Base-by-base conservation (phyloP, 2,888 invertebrate species). In the Luffia ferchaultella region DNA sequence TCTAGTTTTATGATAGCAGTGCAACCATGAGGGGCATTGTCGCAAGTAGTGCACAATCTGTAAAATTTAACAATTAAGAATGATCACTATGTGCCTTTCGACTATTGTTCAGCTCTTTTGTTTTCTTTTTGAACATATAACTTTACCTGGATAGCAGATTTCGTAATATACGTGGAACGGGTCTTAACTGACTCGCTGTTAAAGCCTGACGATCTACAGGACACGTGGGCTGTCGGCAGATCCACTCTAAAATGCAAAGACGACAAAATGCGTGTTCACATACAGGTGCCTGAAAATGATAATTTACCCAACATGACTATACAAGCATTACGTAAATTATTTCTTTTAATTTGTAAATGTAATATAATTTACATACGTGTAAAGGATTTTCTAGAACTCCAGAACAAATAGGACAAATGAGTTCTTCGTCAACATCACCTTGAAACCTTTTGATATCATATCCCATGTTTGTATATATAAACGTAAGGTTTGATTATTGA, bases 211-310 rank as follows among this genome's bases (percentile, higher is more conserved):
- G 88, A 78, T 98, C 97, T 45, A 97, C 93, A 2, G 97, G 97
- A 68, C 97, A 98, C 40, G 95, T 96, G 16, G 95, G 95, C 72
- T 97, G 96, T 48, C 95, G 89, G 57, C 93, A 92, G 58, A 97
- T 89, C 97, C 97, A 98, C 78, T 97, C 96, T 55, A 93, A 93
- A 62, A 98, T 98, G 76, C 97, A 98, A 48, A 89, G 89, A 62
- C 92, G 89, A 74, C 97, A 98, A 79, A 97, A 98, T 51, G 97
- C 96, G 84, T 98, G 97, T 73, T 98, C 97, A 76, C 97, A 98
- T 62, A 91, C 90, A 48, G 96, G 96, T 50, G 97, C 96, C 96
- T 96, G 73, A 20, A 58, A 55, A 42, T 12, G 41, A 18, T n/a
- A n/a, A n/a, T n/a, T n/a, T n/a, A n/a, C n/a, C n/a, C n/a, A n/a